Evolutionary conservation across 2,888 invertebrate species (phyloP).

Genomic region (Drosophila siamana): DNA sequence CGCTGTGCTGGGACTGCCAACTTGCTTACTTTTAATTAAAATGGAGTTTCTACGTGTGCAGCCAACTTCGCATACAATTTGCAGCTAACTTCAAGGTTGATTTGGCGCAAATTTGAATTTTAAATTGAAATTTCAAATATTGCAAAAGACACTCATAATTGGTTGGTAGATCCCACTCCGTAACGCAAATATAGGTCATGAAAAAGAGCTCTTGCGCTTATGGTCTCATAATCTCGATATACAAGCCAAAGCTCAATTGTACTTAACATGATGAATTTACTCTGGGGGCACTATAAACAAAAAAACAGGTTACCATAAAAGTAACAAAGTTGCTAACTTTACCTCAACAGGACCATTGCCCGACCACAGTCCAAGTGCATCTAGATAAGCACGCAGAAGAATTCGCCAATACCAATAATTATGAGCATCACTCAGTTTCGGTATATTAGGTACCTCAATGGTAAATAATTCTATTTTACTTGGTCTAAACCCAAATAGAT

Average conservation of each 20-base stretch:
- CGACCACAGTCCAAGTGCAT: constrained; percentile 23
- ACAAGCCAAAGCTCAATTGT: constrained; percentile 25
- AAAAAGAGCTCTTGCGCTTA: constrained; percentile 4
- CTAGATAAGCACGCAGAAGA: constrained; percentile 18
- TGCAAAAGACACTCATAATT: neutral
- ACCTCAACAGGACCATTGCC: constrained; percentile 21
- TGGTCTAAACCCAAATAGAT: neutral
- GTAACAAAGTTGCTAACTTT: neutral
- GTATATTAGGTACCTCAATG: constrained; percentile 6
- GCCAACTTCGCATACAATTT: constrained; percentile 30
- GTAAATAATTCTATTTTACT: neutral
- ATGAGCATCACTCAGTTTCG: constrained; percentile 12
- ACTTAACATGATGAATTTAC: constrained; percentile 33
- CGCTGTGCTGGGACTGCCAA: neutral
- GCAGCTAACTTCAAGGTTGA: constrained; percentile 25
- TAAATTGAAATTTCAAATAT: neutral
- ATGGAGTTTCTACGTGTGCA: constrained; percentile 1
- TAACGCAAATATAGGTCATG: constrained; percentile 9
- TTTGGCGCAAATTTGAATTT: constrained; percentile 14
- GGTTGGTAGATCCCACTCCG: neutral
- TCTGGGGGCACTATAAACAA: constrained; percentile 6
- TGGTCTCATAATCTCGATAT: constrained; percentile 15
- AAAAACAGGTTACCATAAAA: neutral
- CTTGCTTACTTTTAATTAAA: neutral
- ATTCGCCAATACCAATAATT: constrained; percentile 33